Base-by-base conservation (phyloP, 2,797 vertebrate species). In the Parauchenoglanis ngamensis region DNA sequence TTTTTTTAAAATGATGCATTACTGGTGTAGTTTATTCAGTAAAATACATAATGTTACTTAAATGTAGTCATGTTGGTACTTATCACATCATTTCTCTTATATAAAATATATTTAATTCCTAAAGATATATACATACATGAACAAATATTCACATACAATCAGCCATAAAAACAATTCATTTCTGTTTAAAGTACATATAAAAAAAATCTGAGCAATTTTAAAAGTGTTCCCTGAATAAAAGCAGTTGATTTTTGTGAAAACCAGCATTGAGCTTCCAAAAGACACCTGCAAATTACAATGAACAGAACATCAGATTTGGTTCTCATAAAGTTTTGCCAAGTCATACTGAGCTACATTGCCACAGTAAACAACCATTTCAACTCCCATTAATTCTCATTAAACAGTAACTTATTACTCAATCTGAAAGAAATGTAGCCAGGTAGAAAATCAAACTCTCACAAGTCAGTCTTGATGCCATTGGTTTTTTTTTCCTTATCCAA, bases 211-310 rank as follows among this genome's bases (percentile, higher is more conserved):
- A 54, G 79, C 79, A 65, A 85, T n/a, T 63, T 80, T 72, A 40
- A 79, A 80, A 35, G 5, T 13, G 7, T n/a, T 88, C 75, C 87
- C 75, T 88, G 75, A 86, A 61, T 86, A 86, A 21, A 67, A 72
- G 19, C 80, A 80, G 57, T 75, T 28, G 72, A 57, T 81, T 59
- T 68, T 21, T 12, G 3, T 79, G 12, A 81, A 81, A 61, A 67
- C 31, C 57, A 56, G 56, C 25, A 21, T 19, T n/a, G 28, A 19
- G 25, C 28, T 82, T 80, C 21, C 59, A 78, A 35, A 87, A 49
- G 54, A 72, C 40, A 49, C 44, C 65, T 84, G 65, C 23, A 70
- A 59, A 72, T 15, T 44, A 44, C 13, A 61, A 46, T 25, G 49
- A 78, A 52, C 0, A 35, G n/a, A 28, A 84, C 63, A 79, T 61